Base-by-base conservation (phyloP, 2,113 vertebrate genomes). In the Athene noctua region DNA sequence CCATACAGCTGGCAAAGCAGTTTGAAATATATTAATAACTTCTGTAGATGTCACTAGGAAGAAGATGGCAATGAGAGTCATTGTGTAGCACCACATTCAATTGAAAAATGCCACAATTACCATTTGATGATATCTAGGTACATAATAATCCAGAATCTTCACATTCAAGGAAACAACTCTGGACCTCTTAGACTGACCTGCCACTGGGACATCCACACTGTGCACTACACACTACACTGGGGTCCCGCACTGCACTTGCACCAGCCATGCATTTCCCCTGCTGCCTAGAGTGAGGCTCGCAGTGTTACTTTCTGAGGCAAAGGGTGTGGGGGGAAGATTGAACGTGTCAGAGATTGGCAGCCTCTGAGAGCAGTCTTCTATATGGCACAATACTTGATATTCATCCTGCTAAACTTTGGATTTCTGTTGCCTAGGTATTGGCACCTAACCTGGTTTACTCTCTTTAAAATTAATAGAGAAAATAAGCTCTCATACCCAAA, bases 281-380 rank as follows among this genome's bases (percentile, higher is more conserved):
- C 20, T 61, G 16, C 10, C 23, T 75, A 44, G 52, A 86, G 21
- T 7, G 63, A 61, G 63, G 12, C 4, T 61, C 65, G 23, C 44
- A 65, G 18, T 29, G 27, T 6, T 80, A 46, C 21, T 14, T 12
- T 16, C 8, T 38, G 42, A 57, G 14, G 30, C 0, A 0, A 13
- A 80, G 30, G 19, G 8, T 38, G 4, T 8, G 3, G 30, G 17
- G 22, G 11, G 2, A 78, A 21, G 25, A 77, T 0, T 81, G 27
- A 78, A 46, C 5, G 11, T 9, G 13, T 61, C 57, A 62, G 49
- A 79, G 38, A 30, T 6, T 14, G 21, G 20, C 38, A 74, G 46
- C 12, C 19, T 80, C 72, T 73, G 59, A 32, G 21, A 54, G 2
- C 7, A 40, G 7, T 61, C 40, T 59, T 83, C 40, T 16, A 23